Base-by-base conservation (phyloP, 2,888 invertebrate genomes). In the Brassicogethes aeneus region DNA sequence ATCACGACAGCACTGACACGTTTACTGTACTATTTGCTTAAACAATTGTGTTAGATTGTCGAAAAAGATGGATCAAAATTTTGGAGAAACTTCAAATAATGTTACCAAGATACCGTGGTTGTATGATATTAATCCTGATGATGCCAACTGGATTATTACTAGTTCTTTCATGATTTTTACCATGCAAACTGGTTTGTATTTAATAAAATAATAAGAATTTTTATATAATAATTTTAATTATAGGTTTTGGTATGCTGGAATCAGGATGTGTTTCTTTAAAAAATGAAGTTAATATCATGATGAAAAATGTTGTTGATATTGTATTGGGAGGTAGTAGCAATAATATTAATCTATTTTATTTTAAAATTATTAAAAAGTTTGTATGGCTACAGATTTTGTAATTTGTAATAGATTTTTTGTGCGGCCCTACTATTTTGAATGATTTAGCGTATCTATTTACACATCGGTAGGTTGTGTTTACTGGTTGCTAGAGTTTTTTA, bases 241-340 rank as follows among this genome's bases (percentile, higher is more conserved):
- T 55, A 90, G 92, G 94, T 15, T 95, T 94, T 59, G 93, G 93
- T 1, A 85, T 95, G 81, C 68, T 94, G 52, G 94, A 94, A 64
- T 90, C 92, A 0, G 94, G 94, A 1, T 89, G 87, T 55, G 93
- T 94, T 0, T 90, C 90, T 0, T 76, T 89, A 39, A 91, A 93
- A 69, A 94, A 94, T 62, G 93, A 94, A 71, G 91, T 92, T 0
- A 94, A 94, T 64, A 93, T 96, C 43, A 94, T 95, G 94, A 91
- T 95, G 85, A 95, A 95, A 66, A 94, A 94, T 59, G 81, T 92
- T 0, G 87, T 90, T 1, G 94, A 95, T 56, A 91, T 95, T 37
- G 87, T 91, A 1, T 75, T 95, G 14, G 94, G 94, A 2, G 94
- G 82, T 77, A 60, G 57, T 23, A 15, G n/a, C n/a, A n/a, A n/a